Conservation (phyloP, 2,797 vertebrate genomes). For the Clarias platycephalus region DNA sequence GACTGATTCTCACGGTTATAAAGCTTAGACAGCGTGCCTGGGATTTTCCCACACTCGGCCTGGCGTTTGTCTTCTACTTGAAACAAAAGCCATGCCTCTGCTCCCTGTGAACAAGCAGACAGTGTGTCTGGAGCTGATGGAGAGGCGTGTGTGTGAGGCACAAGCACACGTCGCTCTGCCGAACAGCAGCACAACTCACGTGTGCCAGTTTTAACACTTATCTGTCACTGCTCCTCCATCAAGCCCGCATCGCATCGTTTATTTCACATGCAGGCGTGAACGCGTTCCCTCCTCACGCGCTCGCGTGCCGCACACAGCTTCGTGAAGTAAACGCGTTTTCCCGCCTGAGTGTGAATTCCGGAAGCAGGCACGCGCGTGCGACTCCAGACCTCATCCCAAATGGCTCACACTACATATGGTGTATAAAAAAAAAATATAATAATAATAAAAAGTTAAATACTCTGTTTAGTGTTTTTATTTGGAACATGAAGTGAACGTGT, state of each 20-base stretch:
- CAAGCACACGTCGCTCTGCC: not conserved
- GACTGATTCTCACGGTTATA: not conserved
- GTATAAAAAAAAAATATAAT: too few relatives aligned
- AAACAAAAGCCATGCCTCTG: conserved; percentile 31
- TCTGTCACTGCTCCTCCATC: not conserved
- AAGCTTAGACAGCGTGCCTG: not conserved
- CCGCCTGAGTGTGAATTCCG: conserved; percentile 14
- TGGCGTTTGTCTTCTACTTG: not conserved
- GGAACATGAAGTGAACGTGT: too few relatives aligned
- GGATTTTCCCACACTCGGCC: conserved; percentile 43
- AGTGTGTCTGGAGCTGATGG: conserved; percentile 37
- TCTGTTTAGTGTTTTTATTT: not conserved
- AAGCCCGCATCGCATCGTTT: not conserved
- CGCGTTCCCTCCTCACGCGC: not conserved
- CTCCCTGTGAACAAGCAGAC: conserved; percentile 25
- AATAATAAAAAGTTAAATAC: not conserved
- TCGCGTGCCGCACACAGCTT: not conserved
- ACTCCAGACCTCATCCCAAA: not conserved
- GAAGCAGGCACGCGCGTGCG: conserved; percentile 38
- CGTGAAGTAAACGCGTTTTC: not conserved
- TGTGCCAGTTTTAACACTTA: not conserved
- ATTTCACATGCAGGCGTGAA: not conserved
- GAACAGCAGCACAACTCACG: not conserved
- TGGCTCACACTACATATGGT: too few relatives aligned
- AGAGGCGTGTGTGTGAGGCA: conserved; percentile 23